Evolutionary conservation across 2,113 vertebrate genomes (phyloP).

Genomic region (Onychostruthus taczanowskii): DNA sequence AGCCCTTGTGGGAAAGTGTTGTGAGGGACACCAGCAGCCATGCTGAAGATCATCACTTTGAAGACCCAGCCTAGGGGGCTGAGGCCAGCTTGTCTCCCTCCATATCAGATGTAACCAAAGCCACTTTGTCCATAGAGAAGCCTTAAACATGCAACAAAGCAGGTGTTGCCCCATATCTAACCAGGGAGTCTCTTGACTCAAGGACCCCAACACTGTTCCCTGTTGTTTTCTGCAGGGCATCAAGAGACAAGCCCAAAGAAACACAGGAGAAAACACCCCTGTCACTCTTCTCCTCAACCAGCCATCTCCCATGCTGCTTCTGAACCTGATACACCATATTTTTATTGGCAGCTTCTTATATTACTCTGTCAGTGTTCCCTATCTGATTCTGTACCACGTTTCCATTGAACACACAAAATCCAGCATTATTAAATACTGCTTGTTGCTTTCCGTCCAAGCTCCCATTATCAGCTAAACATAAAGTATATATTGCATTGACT

Average conservation of each 20-base stretch:
- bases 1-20: fast-evolving
- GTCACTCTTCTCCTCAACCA: not conserved
- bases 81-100: not conserved
- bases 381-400: not conserved
- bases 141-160: not conserved
- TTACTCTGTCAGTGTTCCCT: not conserved
- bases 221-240: not conserved
- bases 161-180: not conserved
- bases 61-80: not conserved
- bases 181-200: not conserved
- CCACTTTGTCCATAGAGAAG: not conserved
- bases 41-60: not conserved
- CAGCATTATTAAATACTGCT: not conserved
- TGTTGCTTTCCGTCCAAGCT: not conserved
- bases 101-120: not conserved
- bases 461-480: not conserved
- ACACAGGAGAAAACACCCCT: not conserved
- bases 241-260: not conserved
- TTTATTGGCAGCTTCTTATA: not conserved
- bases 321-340: not conserved
- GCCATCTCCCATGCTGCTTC: not conserved
- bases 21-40: not conserved
- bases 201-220: not conserved
- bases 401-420: not conserved
- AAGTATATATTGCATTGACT: not conserved